Conservation (phyloP, 2,113 vertebrate species). For the Archilochus colubris region DNA sequence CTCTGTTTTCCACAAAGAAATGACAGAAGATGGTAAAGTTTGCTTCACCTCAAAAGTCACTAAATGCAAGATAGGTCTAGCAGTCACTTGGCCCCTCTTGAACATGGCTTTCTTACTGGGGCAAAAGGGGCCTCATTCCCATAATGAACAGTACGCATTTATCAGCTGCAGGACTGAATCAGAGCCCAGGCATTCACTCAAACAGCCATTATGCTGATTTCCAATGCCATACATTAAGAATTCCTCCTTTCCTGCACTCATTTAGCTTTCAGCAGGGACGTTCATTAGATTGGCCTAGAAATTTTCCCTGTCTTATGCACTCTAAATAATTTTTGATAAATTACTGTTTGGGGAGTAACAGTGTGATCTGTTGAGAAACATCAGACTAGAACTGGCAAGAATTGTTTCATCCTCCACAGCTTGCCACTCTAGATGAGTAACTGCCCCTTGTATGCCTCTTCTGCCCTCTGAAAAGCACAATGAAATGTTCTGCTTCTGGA, state of each 20-base stretch:
- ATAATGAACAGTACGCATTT: not conserved
- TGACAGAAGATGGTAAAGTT: not conserved
- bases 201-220: not conserved
- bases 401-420: not conserved
- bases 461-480: not conserved
- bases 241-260: not conserved
- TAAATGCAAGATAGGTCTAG: not conserved
- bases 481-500: not conserved
- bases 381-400: not conserved
- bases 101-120: fast-evolving
- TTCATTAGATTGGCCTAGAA: not conserved
- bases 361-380: not conserved
- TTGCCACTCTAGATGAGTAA: not conserved
- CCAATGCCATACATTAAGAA: not conserved
- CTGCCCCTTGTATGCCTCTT: not conserved
- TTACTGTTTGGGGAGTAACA: not conserved
- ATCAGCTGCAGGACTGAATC: not conserved
- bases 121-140: not conserved
- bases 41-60: not conserved
- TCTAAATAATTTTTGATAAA: not conserved
- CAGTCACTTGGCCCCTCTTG: not conserved
- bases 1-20: not conserved
- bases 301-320: not conserved
- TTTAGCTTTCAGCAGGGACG: not conserved
- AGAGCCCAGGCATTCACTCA: not conserved